These are phyloP conservation scores for Dipodomys spectabilis DNA, from an alignment of 2,113 vertebrate species.

Conservation along the genomic window DNA sequence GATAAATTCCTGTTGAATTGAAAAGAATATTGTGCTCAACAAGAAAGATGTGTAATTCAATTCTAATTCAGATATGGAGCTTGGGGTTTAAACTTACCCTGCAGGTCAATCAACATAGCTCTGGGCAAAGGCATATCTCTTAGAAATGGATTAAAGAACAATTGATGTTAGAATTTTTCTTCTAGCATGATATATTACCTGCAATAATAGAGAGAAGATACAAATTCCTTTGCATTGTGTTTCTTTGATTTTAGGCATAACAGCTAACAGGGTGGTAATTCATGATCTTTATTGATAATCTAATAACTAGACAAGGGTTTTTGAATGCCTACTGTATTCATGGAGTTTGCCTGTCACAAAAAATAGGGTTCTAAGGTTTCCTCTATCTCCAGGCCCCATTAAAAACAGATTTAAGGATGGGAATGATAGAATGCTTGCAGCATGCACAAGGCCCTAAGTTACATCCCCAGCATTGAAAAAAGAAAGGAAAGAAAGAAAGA, in stretches of 20 bases:
- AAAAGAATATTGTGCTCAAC: constrained; percentile 62
- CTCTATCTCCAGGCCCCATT: not conserved
- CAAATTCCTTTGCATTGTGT: constrained; percentile 34
- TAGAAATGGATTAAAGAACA: constrained; percentile 77
- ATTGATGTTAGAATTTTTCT: constrained; percentile 72
- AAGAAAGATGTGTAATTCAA: constrained; percentile 61
- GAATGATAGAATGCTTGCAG: not conserved
- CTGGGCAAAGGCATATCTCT: constrained; percentile 65
- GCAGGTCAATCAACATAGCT: constrained; percentile 75
- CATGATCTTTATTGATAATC: constrained; percentile 43
- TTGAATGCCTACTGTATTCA: constrained; percentile 49
- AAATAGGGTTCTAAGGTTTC: not conserved
- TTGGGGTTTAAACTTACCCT: constrained; percentile 71
- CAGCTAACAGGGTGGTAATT: constrained; percentile 32
- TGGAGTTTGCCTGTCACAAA: not conserved
- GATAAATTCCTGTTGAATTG: constrained; percentile 43
- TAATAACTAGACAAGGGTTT: constrained; percentile 46
- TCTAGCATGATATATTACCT: constrained; percentile 68
- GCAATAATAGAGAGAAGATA: constrained; percentile 67
- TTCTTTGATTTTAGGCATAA: constrained; percentile 65
- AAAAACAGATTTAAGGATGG: not conserved
- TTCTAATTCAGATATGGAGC: constrained; percentile 61
- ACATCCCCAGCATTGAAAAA: not conserved
- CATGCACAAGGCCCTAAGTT: not conserved
- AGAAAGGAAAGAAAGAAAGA: not conserved